These are phyloP conservation scores for Hepsetus odoe DNA, from an alignment of 2,113 vertebrate species.

Conservation along the genomic window DNA sequence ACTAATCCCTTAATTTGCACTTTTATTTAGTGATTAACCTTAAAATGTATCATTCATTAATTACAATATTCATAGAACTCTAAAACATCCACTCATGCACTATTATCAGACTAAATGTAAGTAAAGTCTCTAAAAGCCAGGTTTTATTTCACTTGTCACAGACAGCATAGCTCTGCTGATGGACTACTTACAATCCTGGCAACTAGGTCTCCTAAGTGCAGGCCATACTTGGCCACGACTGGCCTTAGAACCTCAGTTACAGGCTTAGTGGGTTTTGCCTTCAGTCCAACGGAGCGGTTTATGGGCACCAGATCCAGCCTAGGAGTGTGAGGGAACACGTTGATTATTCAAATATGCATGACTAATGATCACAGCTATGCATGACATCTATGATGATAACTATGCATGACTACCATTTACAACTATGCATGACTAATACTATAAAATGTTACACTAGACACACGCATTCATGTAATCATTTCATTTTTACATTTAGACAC, in stretches of 20 bases:
- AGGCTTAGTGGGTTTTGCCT: conserved; percentile 97
- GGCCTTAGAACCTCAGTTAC: conserved; percentile 95
- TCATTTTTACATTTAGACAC: not conserved
- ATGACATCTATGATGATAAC: not conserved
- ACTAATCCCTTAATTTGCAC: too few species aligned
- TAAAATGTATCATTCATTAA: too few species aligned
- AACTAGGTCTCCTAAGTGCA: conserved; percentile 89
- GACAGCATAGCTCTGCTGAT: not conserved
- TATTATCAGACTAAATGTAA: too few species aligned
- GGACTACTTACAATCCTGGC: conserved; percentile 88
- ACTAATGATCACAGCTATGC: not conserved
- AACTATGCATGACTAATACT: not conserved
- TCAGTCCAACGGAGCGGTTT: conserved; percentile 94
- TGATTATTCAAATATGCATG: not conserved
- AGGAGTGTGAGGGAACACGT: conserved; percentile 22
- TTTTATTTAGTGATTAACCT: too few species aligned
- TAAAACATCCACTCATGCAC: too few species aligned
- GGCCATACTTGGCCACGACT: conserved; percentile 95
- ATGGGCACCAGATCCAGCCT: conserved; percentile 97
- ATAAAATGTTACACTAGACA: not conserved
- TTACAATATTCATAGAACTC: too few species aligned
- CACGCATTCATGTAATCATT: not conserved
- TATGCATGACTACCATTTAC: not conserved
- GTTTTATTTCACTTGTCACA: not conserved
- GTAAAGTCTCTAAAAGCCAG: too few species aligned